Conservation (phyloP, 2,888 invertebrate species). For the Thereva nobilitata region DNA sequence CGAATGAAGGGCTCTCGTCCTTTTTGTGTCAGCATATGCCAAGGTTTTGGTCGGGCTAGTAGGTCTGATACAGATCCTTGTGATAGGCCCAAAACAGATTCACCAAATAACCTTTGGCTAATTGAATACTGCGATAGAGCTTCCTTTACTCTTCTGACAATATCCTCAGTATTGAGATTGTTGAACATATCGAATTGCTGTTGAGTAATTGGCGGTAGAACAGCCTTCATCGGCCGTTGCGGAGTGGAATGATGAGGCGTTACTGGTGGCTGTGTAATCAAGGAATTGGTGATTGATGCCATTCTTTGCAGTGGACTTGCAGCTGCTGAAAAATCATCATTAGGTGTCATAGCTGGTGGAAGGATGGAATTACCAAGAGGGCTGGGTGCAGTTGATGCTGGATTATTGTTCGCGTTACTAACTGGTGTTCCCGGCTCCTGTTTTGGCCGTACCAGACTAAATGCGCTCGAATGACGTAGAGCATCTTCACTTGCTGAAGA, state of each 20-base stretch:
- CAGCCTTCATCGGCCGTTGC: slow-evolving; percentile 91
- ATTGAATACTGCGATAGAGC: slow-evolving; percentile 94
- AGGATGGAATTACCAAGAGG: slow-evolving; percentile 84
- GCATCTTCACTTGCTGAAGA: slow-evolving; percentile 49
- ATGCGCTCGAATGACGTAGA: slow-evolving; percentile 65
- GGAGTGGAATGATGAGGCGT: slow-evolving; percentile 82
- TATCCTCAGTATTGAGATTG: slow-evolving; percentile 97
- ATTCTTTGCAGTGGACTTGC: slow-evolving; percentile 95
- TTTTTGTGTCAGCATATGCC: slow-evolving; percentile 98
- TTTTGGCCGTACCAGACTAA: slow-evolving; percentile 85
- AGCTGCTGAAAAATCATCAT: slow-evolving; percentile 81
- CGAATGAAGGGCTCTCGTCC: slow-evolving; percentile 95
- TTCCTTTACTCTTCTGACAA: slow-evolving; percentile 94
- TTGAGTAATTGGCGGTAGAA: slow-evolving; percentile 96
- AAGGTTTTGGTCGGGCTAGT: slow-evolving; percentile 95
- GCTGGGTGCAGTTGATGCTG: slow-evolving; percentile 80
- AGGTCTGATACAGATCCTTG: slow-evolving; percentile 98
- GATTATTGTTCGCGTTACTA: slow-evolving; percentile 37
- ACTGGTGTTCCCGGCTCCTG: slow-evolving; percentile 76
- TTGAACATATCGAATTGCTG: slow-evolving; percentile 98
- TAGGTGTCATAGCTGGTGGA: slow-evolving; percentile 80
- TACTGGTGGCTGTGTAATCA: slow-evolving; percentile 87
- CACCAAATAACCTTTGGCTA: slow-evolving; percentile 97
- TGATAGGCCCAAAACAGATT: slow-evolving; percentile 93
- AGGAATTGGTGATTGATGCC: slow-evolving; percentile 97